A percentile compares a stretch with the other conserved stretches of the same genome.
These are phyloP conservation scores for Glyphotaelius pellucidus DNA, from an alignment of 2,888 invertebrate genomes.

Conservation along the genomic window DNA sequence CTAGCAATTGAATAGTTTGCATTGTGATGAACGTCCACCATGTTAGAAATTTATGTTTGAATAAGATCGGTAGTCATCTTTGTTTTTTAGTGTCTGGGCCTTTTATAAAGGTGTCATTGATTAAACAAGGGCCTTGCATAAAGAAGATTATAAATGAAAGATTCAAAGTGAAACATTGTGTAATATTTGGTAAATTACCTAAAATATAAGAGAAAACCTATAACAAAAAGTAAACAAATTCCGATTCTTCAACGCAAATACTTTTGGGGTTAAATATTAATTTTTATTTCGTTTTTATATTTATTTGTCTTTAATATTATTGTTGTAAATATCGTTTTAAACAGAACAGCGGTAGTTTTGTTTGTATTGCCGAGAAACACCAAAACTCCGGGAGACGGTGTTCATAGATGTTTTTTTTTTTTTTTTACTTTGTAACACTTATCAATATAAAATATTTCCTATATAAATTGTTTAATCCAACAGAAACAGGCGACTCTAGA, in stretches of 20 bases:
- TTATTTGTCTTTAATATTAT: not conserved
- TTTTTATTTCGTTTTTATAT: not conserved
- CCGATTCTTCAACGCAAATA: not conserved
- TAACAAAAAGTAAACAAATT: not conserved
- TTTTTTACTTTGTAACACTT: conserved; percentile 32
- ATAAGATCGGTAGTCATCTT: not conserved
- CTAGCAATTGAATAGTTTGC: no score
- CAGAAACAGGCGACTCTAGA: not conserved
- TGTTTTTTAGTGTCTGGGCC: not conserved
- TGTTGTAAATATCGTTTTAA: not conserved
- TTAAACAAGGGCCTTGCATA: not conserved
- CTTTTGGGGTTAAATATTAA: not conserved
- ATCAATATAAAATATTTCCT: conserved; percentile 30
- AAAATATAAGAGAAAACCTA: conserved; percentile 4
- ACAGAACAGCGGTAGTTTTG: conserved; percentile 24
- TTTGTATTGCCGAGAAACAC: conserved; percentile 21
- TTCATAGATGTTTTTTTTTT: not conserved
- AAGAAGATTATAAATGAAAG: not conserved
- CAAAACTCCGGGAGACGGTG: not conserved
- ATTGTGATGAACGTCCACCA: not conserved
- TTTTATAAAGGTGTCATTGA: not conserved
- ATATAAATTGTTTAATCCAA: conserved; percentile 9
- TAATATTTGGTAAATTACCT: not conserved
- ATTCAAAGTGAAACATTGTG: not conserved
- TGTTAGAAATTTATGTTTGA: not conserved